Base-by-base conservation (phyloP, 1,140 invertebrate species). In the Homarus americanus region DNA sequence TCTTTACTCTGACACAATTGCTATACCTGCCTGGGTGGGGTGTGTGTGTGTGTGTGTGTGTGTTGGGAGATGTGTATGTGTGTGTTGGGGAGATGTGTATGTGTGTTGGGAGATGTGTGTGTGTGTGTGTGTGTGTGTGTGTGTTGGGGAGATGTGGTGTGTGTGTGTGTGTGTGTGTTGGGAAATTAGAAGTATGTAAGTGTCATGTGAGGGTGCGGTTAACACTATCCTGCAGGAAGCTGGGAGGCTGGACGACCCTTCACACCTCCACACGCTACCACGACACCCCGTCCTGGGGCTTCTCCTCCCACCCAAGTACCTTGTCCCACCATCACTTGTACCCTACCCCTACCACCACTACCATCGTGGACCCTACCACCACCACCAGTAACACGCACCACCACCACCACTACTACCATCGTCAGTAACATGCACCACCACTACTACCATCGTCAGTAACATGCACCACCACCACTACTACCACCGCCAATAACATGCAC, bases 261-360 rank as follows among this genome's bases (percentile, higher is more conserved):
- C 82, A 83, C 82, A 83, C 82, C 82, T 83, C 82, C 36, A 36
- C 58, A 83, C 36, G 82, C 58, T 40, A 83, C 58, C 34, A 44
- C 63, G 82, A 83, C 82, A 83, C 82, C 58, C 82, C 49, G 9
- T 20, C 79, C n/a, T 28, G 34, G 28, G 53, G 44, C 44, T 63
- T 58, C 79, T 36, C 58, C 34, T 40, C 24, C 75, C 38, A 78
- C 75, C 17, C 24, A 24, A 17, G 38, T 20, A 20, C 2, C 34
- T 38, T n/a, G 15, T 17, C 12, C 75, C 24, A 40, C 2, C 32
- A 20, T 34, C 34, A 76, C n/a, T 1, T 49, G 44, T 5, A n/a
- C n/a, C n/a, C n/a, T n/a, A n/a, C n/a, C n/a, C n/a, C n/a, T n/a
- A n/a, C n/a, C n/a, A n/a, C n/a, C n/a, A n/a, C n/a, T n/a, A n/a